These are phyloP conservation scores for Odontomyia ornata DNA, from an alignment of 2,888 invertebrate species.

Conservation along the genomic window DNA sequence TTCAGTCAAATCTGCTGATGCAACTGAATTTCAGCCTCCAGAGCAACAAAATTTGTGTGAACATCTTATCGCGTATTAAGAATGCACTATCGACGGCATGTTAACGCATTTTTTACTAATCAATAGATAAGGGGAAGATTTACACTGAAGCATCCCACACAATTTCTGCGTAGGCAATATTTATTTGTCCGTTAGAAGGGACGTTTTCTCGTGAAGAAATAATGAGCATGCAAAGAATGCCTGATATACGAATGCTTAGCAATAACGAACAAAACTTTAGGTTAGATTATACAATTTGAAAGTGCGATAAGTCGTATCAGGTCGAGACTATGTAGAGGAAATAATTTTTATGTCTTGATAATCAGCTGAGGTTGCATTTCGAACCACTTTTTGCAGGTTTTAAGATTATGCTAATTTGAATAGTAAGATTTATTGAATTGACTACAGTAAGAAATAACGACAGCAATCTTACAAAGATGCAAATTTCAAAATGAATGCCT, in stretches of 20 bases:
- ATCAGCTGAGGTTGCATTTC: background rate
- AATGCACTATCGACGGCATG: background rate
- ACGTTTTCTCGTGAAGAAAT: background rate
- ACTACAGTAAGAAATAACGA: too few species aligned
- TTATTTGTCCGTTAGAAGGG: background rate
- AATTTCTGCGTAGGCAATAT: background rate
- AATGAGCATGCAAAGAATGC: background rate
- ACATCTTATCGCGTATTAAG: background rate
- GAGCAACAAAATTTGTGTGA: background rate
- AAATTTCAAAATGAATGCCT: too few species aligned
- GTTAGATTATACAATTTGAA: background rate
- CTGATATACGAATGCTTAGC: background rate
- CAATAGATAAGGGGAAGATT: too few species aligned
- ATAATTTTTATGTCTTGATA: too few species aligned
- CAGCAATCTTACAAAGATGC: too few species aligned
- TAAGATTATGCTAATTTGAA: too few species aligned
- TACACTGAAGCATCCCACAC: too few species aligned
- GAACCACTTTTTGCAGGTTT: too few species aligned
- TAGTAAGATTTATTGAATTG: too few species aligned
- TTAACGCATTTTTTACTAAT: background rate
- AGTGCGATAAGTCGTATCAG: background rate
- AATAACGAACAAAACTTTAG: background rate
- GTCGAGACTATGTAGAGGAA: background rate
- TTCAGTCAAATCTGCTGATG: background rate
- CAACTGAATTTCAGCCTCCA: background rate